Conservation (phyloP, 1,140 invertebrate genomes). For the Bombus huntii region DNA sequence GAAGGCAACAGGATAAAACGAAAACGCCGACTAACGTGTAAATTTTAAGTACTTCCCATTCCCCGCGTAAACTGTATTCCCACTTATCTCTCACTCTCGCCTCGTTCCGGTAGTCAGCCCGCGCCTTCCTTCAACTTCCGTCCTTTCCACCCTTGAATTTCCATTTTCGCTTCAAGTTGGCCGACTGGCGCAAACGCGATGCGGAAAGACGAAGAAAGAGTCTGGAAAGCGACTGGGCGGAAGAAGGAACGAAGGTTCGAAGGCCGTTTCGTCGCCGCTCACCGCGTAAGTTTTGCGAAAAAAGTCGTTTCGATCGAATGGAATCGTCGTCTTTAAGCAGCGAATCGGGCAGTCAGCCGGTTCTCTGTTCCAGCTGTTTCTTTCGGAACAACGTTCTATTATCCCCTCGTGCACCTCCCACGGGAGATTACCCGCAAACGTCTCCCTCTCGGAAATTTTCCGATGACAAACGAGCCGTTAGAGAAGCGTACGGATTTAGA, state of each 20-base stretch:
- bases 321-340: conserved; percentile 29
- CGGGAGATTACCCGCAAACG: conserved; percentile 4
- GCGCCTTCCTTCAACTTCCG: not conserved
- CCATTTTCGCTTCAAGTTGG: conserved; percentile 17
- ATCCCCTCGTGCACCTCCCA: not conserved
- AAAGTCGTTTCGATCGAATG: conserved; percentile 4
- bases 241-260: conserved; percentile 11
- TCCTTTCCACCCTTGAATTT: conserved; percentile 9
- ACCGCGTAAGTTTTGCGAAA: not conserved
- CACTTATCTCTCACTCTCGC: conserved; percentile 31
- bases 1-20: conserved; percentile 36
- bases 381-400: conserved; percentile 12
- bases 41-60: conserved; percentile 49
- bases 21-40: conserved; percentile 35
- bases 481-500: conserved; percentile 25
- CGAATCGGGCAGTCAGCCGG: conserved; percentile 6
- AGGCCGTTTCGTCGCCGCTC: not conserved
- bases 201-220: not conserved
- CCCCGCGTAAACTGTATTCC: conserved; percentile 31
- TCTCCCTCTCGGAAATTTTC: conserved; percentile 14
- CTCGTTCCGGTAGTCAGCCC: not conserved
- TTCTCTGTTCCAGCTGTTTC: not conserved
- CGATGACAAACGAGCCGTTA: conserved; percentile 30
- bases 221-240: conserved; percentile 1
- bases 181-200: not conserved